A percentile compares a stretch with the other conserved stretches of the same genome.
Conservation (phyloP, 2,113 vertebrate genomes). For the Cromileptes altivelis region DNA sequence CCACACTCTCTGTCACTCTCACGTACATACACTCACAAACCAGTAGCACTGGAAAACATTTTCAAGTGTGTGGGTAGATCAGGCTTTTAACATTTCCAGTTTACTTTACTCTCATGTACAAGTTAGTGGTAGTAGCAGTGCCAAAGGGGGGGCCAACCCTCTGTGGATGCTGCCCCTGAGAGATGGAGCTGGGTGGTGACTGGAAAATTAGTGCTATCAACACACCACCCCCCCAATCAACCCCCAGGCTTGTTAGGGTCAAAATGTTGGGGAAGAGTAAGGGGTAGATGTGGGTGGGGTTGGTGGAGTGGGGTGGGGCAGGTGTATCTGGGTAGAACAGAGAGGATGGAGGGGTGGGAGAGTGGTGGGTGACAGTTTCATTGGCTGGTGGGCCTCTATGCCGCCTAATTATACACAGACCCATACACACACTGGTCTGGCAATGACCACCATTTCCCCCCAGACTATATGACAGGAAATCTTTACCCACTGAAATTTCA, state of each 20-base stretch:
- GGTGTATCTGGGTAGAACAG: constrained; percentile 73
- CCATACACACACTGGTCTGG: neutral
- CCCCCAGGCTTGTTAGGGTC: constrained; percentile 17
- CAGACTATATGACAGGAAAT: constrained; percentile 16
- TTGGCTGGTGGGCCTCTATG: constrained; percentile 55
- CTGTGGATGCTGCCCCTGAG: constrained; percentile 3
- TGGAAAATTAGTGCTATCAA: constrained; percentile 50
- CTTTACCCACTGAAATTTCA: constrained; percentile 18
- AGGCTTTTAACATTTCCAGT: neutral
- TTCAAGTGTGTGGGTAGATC: constrained; percentile 19
- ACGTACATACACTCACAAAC: constrained; percentile 7
- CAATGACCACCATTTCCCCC: neutral
- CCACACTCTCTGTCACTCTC: neutral
- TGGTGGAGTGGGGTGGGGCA: constrained; percentile 25
- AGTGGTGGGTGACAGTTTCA: constrained; percentile 46
- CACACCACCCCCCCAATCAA: constrained; percentile 3
- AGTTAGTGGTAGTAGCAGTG: neutral
- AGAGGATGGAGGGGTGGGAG: constrained; percentile 38
- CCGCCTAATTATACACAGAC: constrained; percentile 44
- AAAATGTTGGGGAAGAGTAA: neutral
- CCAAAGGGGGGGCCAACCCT: neutral
- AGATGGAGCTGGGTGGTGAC: constrained; percentile 11
- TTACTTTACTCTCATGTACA: constrained; percentile 1
- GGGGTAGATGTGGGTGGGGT: constrained; percentile 25
- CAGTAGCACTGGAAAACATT: neutral